Base-by-base conservation (phyloP, 2,888 invertebrate genomes). In the Thereva nobilitata region DNA sequence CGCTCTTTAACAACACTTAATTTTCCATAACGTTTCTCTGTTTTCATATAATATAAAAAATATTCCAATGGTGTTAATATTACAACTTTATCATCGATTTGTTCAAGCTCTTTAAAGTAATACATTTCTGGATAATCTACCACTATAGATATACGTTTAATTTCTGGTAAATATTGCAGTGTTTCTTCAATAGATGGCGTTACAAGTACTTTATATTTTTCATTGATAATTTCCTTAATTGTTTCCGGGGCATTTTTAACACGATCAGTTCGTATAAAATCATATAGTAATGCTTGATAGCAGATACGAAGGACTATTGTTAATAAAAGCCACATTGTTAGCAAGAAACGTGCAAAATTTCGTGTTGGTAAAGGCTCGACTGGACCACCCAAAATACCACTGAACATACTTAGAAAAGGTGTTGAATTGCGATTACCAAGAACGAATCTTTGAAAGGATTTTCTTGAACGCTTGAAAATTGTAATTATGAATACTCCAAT, bases 251-350 rank as follows among this genome's bases (percentile, higher is more conserved):
- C 7, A 41, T 53, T 37, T 38, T 61, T 61, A 4, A 59, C 38
- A 6, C 38, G 35, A 40, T 66, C 57, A 5, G n/a, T 57, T 23
- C 61, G 52, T 4, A 69, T 47, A 40, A 67, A 66, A 45, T 59
- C 49, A 41, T 67, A 69, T 4, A 69, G 47, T 38, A 47, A 45
- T 35, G 66, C 67, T 42, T 69, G 66, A 50, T 69, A 69, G 4
- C 56, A 50, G 4, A 54, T 37, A 1, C 66, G 56, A 49, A 69
- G 35, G 8, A 69, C 44, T 4, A 67, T 12, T 1, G 59, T 52
- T 7, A n/a, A 10, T 34, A 47, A 4, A 4, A 69, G 5, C 67
- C 67, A 67, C n/a, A 67, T 7, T 10, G 64, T 23, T 23, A 69
- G n/a, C 4, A 69, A 44, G 10, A 52, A 66, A 3, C 68, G 64